Conservation (phyloP, 2,888 invertebrate species). For the Lycophotia porphyrea region DNA sequence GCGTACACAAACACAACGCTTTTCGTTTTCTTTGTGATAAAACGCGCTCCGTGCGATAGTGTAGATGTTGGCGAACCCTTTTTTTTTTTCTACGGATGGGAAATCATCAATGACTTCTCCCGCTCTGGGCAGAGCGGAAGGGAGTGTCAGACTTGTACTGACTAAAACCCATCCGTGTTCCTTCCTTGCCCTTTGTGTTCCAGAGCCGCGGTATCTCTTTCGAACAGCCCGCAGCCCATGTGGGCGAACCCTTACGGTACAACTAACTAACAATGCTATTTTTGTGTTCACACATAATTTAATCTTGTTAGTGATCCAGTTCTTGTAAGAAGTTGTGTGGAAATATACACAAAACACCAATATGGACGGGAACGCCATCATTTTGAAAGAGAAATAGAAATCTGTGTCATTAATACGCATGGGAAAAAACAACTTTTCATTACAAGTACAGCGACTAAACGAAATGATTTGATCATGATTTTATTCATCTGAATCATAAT, state of each 20-base stretch:
- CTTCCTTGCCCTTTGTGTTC: too few relatives aligned
- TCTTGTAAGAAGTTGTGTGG: constrained; percentile 40
- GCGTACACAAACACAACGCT: neutral
- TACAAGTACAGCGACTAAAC: neutral
- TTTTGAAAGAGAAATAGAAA: neutral
- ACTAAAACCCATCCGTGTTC: too few relatives aligned
- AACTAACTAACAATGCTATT: constrained; percentile 55
- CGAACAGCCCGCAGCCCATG: too few relatives aligned
- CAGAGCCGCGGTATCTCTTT: too few relatives aligned
- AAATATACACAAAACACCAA: constrained; percentile 25
- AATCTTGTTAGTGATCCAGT: constrained; percentile 65
- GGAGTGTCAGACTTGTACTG: too few relatives aligned
- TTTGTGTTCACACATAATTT: constrained; percentile 53
- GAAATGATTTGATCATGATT: neutral
- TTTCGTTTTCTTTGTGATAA: neutral
- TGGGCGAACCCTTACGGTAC: constrained; percentile 22
- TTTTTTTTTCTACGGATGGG: too few relatives aligned
- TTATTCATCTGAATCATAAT: neutral
- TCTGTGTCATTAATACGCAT: neutral
- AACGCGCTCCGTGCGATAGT: neutral
- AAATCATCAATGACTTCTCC: too few relatives aligned
- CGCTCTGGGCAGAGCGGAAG: too few relatives aligned
- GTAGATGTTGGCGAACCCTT: constrained; percentile 16
- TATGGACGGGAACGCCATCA: neutral
- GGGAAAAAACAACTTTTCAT: neutral